phyloP scores from a whole-genome alignment of 2,797 vertebrate species.

The Lagorchestes hirsutus region DNA sequence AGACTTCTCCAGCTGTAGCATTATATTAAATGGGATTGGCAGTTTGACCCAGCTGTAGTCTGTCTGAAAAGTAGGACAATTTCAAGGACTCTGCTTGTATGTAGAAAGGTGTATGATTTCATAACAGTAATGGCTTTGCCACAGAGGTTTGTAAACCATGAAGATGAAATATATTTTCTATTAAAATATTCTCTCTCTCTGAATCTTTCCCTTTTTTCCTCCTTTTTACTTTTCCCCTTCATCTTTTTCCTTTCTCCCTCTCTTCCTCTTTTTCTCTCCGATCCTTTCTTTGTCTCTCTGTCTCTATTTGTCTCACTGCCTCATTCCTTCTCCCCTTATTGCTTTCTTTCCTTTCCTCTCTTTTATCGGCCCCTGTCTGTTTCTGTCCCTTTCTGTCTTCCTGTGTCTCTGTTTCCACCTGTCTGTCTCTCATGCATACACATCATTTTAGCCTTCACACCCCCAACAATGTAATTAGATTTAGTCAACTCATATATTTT shows the following conservation, averaged over 20 bases:
- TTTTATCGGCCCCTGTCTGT: not conserved
- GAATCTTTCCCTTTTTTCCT: not conserved
- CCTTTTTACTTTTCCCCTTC: not conserved
- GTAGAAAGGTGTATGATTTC: not conserved
- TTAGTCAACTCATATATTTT: not conserved
- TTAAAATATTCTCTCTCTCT: not conserved
- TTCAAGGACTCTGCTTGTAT: not conserved
- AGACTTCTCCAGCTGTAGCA: not conserved
- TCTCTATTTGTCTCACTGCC: no score
- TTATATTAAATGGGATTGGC: not conserved
- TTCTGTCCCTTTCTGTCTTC: not conserved
- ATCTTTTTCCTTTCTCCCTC: not conserved
- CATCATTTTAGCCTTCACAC: not conserved
- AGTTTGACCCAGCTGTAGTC: not conserved
- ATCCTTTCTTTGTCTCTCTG: not conserved
- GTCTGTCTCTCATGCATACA: not conserved
- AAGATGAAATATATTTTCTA: not conserved
- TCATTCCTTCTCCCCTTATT: not conserved
- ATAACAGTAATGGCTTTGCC: not conserved
- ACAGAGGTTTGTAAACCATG: not conserved
- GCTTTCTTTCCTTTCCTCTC: not conserved
- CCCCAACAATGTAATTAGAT: not conserved
- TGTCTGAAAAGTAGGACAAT: not conserved
- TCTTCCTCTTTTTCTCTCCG: not conserved
- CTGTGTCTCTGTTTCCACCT: not conserved